Percentiles rank a stretch among this genome's conserved stretches.
Evolutionary conservation across 1,140 invertebrate species (phyloP).

Genomic region (Cotesia vestalis): DNA sequence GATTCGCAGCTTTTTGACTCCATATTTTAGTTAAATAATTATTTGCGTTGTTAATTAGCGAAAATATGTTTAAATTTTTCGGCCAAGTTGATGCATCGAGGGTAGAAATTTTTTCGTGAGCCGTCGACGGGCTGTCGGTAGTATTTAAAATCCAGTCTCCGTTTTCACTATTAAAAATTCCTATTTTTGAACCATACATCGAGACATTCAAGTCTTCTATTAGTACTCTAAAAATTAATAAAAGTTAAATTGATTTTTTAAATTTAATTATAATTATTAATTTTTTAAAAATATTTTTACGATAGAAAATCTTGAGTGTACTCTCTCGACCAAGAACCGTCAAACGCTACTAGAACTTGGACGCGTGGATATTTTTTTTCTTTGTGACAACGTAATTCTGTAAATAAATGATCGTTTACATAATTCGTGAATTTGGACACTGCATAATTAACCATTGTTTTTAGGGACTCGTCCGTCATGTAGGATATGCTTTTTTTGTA

Average conservation of each 20-base stretch:
- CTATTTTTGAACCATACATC: slow-evolving; percentile 67
- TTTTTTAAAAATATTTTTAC: slow-evolving; percentile 54
- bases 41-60: slow-evolving; percentile 38
- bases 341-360: slow-evolving; percentile 66
- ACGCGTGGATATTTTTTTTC: slow-evolving; percentile 55
- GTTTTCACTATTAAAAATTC: slow-evolving; percentile 68
- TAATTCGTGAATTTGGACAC: slow-evolving; percentile 45
- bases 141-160: slow-evolving; percentile 68
- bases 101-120: slow-evolving; percentile 35
- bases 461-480: slow-evolving; percentile 45
- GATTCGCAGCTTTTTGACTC: slow-evolving; percentile 38
- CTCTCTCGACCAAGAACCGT: slow-evolving; percentile 66
- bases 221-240: slow-evolving; percentile 51
- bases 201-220: slow-evolving; percentile 67
- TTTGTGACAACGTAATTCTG: slow-evolving; percentile 53
- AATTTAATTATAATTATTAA: slow-evolving; percentile 5
- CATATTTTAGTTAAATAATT: slow-evolving; percentile 47
- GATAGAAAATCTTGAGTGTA: slow-evolving; percentile 67
- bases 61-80: slow-evolving; percentile 39
- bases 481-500: slow-evolving; percentile 46
- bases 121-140: slow-evolving; percentile 51
- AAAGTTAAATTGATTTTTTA: slow-evolving; percentile 18
- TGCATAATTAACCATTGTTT: slow-evolving; percentile 42
- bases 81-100: slow-evolving; percentile 43
- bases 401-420: slow-evolving; percentile 45